Evolutionary conservation across 2,113 vertebrate species (phyloP), one percentile per base, ranked within the genome.

Genomic region (Pedetes capensis): DNA sequence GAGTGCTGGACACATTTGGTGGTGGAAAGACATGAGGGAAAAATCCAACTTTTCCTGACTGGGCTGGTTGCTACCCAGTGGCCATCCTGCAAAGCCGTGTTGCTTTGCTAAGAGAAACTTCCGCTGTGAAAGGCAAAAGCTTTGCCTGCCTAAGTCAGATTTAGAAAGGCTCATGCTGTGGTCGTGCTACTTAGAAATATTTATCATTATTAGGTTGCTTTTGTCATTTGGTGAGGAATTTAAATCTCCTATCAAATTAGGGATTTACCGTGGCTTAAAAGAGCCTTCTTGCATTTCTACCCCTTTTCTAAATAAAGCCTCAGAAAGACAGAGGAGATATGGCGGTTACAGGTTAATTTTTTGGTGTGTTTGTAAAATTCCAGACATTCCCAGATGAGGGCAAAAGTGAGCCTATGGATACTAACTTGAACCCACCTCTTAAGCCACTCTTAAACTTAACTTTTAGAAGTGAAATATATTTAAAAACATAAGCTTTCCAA

Each of bases 221-320:
- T 87, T 68, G 42, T 32, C 57, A 59, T 64, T 69, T 59, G 85
- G 75, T 34, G 8, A 89, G 49, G 75, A 87, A 92, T 79, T 91
- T 68, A 61, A 87, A 44, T 69, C 34, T 23, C 37, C 22, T 34
- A 34, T 44, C 42, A 42, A 39, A 69, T 37, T 63, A 84, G 47
- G 64, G 87, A 47, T 59, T 57, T 34, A 44, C 37, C 29, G 7
- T 22, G 39, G 32, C 42, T 92, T 76, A 9, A 69, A 44, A 75
- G 76, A 78, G 87, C 3, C 29, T 49, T 1, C 25, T 64, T 42
- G 39, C 22, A 6, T 64, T 57, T 63, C 83, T 2, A 16, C 7
- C 10, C 79, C 75, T 47, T n/a, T 87, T 76, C 55, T 63, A 29
- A 86, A 69, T 63, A 82, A 57, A 47, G 81, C 18, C 29, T 71